Conservation (phyloP, 2,888 invertebrate species). For the Teleogryllus oceanicus region DNA sequence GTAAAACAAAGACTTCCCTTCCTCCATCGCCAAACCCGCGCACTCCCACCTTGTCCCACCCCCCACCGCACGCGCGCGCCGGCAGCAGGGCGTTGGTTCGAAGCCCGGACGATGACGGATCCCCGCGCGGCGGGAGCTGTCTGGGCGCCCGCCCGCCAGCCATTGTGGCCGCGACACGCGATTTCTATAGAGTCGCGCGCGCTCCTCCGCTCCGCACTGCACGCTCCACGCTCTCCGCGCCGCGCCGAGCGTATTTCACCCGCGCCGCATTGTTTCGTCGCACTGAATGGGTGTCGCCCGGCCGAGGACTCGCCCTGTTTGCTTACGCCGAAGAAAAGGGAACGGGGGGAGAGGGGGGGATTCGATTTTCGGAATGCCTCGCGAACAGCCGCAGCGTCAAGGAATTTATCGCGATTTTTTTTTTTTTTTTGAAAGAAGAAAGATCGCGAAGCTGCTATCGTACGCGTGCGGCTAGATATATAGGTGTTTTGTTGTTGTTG, state of each 20-base stretch:
- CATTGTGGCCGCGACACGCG: not conserved
- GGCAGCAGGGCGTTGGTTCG: not conserved
- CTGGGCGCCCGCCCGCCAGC: not conserved
- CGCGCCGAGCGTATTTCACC: not conserved
- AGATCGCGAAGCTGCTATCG: not conserved
- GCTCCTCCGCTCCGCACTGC: too few relatives aligned
- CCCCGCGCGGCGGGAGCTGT: not conserved
- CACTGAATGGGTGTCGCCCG: not conserved
- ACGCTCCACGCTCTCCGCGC: too few relatives aligned
- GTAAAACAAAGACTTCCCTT: too few relatives aligned
- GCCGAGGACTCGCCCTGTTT: not conserved
- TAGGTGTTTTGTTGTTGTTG: not conserved
- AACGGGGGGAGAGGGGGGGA: not conserved
- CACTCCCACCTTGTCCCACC: not conserved
- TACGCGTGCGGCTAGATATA: too few relatives aligned
- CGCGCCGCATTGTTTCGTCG: not conserved
- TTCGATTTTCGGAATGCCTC: slow-evolving; percentile 3
- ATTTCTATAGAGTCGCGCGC: not conserved
- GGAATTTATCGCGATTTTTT: not conserved
- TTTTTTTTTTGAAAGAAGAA: slow-evolving; percentile 25
- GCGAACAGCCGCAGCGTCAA: not conserved
- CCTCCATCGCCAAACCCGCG: not conserved
- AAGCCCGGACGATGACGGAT: not conserved
- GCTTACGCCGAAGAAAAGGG: not conserved
- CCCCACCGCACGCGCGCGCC: not conserved